Evolutionary conservation across 30 jellyfish, hydroid and myxozoan species (phyloP), one percentile per base, ranked within the genome.

Genomic region (Calvadosia cruxmelitensis): DNA sequence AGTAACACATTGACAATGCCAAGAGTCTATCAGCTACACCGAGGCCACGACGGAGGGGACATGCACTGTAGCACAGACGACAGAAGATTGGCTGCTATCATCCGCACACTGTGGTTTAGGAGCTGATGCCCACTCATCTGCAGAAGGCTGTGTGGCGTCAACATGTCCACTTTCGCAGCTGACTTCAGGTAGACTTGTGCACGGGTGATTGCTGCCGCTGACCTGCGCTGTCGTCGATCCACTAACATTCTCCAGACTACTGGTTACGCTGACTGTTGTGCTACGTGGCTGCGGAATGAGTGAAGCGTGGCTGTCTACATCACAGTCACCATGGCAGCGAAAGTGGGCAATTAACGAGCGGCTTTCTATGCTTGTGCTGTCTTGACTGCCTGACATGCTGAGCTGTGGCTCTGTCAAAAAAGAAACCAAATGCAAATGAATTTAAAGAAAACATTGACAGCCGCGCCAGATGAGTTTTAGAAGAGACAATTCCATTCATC

Each of bases 241-340:
- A 73, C 80, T 90, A 3, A 87, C 93, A 53, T 87, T 87, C 33
- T 87, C 97, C 34, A 87, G 72, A 66, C 97, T 87, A 62, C 94
- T 80, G 1, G 97, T 87, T 2, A 87, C 75, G 82, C 97, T 87
- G 24, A 87, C 93, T 1, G 97, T 81, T 2, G 97, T 87, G 93
- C 97, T 87, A 16, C 97, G 82, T 0, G 97, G 97, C 49, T 83
- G 93, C 0, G 94, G 94, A 13, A 87, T 87, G 79, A 87, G 82
- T 42, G 97, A 87, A 5, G 97, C 94, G 51, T 87, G 94, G 66
- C 95, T 80, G 66, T 87, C 94, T 2, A 87, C 97, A 62, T 87
- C 97, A 49, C 92, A 86, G 75, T 87, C 97, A 20, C 57, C 57
- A 0, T 82, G 83, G 3, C 85, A 42, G 29, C 93, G 91, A 79